Evolutionary conservation across 2,888 invertebrate genomes (phyloP).

Genomic region (Nephrotoma appendiculata): DNA sequence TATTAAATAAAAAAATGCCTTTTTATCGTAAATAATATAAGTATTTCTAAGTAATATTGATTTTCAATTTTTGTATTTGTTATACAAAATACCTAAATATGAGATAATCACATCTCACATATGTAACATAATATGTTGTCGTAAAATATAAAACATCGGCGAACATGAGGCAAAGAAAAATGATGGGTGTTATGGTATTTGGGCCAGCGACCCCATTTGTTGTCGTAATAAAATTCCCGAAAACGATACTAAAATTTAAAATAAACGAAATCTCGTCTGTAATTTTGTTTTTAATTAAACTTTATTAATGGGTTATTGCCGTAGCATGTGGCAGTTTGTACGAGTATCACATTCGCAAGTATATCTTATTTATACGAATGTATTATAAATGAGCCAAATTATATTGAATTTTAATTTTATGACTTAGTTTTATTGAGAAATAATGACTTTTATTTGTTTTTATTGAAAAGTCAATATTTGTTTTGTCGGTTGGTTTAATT

Average conservation of each 20-base stretch:
- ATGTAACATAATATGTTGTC: background rate
- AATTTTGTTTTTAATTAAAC: background rate
- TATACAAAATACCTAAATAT: background rate
- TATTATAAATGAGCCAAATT: background rate
- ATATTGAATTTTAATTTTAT: background rate
- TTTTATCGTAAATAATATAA: no score
- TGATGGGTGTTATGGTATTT: background rate
- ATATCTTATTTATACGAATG: no score
- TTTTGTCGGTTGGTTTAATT: background rate
- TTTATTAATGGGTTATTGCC: background rate
- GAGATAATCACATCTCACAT: background rate
- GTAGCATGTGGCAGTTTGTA: background rate
- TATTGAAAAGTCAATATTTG: background rate
- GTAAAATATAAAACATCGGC: background rate
- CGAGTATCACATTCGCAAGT: background rate
- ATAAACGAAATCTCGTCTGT: background rate
- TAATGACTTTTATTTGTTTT: no score
- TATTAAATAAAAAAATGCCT: no score
- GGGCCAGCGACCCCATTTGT: background rate
- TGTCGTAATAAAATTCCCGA: background rate
- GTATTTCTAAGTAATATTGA: background rate
- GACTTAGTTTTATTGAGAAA: background rate
- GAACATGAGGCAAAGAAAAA: background rate
- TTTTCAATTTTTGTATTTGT: background rate
- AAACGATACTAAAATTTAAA: background rate